Evolutionary conservation across 2,797 vertebrate species (phyloP).

Genomic region (Apodemus agrarius): DNA sequence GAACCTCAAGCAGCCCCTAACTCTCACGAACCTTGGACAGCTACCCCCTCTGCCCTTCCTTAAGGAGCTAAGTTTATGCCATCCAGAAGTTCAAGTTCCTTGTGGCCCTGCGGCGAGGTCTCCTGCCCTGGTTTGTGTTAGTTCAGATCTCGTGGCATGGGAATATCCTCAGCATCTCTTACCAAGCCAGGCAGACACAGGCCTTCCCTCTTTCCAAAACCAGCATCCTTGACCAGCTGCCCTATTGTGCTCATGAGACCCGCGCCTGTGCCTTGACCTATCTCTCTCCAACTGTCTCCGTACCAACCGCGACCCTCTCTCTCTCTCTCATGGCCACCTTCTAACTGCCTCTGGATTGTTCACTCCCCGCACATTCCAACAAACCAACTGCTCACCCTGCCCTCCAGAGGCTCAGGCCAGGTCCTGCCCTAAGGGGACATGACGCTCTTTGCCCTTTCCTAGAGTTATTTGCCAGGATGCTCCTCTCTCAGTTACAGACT

Average conservation of each 20-base stretch:
- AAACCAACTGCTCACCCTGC: not conserved
- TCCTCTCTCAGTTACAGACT: not conserved
- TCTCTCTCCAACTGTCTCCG: not conserved
- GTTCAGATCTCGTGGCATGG: not conserved
- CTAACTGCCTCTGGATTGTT: slow-evolving; percentile 64
- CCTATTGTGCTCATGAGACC: not conserved
- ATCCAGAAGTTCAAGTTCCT: not conserved
- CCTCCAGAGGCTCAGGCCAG: not conserved
- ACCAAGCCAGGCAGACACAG: not conserved
- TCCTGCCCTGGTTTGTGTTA: not conserved
- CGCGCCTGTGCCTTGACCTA: not conserved
- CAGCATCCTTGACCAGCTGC: not conserved
- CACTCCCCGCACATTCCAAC: slow-evolving; percentile 36
- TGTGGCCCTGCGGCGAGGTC: accelerated
- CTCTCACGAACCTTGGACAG: not conserved
- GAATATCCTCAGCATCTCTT: not conserved
- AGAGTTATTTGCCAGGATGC: not conserved
- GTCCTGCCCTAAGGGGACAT: no score
- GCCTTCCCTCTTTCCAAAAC: not conserved
- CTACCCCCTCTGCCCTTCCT: not conserved
- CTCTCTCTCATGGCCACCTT: not conserved
- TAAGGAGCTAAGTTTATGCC: not conserved
- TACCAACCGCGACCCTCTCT: not conserved
- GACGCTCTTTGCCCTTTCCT: not conserved
- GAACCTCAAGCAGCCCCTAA: not conserved